Evolutionary conservation across 2,888 invertebrate genomes (phyloP).

Genomic region (Mythimna impura): DNA sequence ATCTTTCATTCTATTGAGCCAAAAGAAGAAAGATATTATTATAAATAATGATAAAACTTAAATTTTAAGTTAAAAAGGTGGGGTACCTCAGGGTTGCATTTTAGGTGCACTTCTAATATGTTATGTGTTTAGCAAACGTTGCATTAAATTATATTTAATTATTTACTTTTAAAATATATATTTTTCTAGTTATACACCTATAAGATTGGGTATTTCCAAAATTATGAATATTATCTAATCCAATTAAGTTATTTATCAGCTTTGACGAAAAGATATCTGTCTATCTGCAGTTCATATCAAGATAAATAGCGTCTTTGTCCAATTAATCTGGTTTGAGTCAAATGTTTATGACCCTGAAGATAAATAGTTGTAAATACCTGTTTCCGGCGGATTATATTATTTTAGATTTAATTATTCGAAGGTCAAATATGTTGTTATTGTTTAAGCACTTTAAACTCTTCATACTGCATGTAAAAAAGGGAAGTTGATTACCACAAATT

Average conservation of each 20-base stretch:
- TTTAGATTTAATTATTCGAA: slow-evolving; percentile 4
- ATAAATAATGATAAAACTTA: background rate
- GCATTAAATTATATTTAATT: background rate
- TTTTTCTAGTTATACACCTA: background rate
- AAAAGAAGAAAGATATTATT: background rate
- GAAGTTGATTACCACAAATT: too few species aligned
- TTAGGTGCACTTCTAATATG: background rate
- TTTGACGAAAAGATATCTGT: background rate
- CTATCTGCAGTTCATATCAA: slow-evolving; percentile 22
- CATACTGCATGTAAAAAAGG: too few species aligned
- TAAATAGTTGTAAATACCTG: slow-evolving; percentile 8
- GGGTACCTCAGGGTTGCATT: background rate
- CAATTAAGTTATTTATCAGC: slow-evolving; percentile 25
- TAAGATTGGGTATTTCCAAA: slow-evolving; percentile 10
- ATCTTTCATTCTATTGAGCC: background rate
- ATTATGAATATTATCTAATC: slow-evolving; percentile 23
- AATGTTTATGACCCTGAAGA: slow-evolving; percentile 24
- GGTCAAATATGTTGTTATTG: background rate
- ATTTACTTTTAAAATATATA: background rate
- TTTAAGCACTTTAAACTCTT: background rate
- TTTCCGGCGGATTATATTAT: slow-evolving; percentile 17
- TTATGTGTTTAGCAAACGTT: background rate
- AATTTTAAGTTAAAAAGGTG: background rate
- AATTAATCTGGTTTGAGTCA: slow-evolving; percentile 19
- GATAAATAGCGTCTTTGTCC: slow-evolving; percentile 12